phyloP scores from a whole-genome alignment of 2,113 vertebrate species.

The Solea solea region DNA sequence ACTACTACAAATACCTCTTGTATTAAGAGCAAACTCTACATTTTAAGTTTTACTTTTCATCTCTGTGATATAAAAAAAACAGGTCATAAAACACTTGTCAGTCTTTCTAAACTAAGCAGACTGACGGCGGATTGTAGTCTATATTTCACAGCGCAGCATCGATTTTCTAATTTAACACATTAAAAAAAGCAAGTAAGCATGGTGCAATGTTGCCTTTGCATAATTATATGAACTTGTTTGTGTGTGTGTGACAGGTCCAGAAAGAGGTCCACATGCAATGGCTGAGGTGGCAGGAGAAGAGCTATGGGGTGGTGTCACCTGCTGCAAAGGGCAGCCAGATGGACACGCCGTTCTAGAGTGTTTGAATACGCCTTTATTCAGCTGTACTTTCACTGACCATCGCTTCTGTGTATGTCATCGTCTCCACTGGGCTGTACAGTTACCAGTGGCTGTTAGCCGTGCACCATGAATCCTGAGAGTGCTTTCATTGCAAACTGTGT shows the following conservation, averaged over 20 bases:
- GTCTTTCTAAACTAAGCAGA: no score
- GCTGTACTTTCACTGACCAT: neutral
- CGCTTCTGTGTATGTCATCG: neutral
- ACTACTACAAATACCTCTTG: neutral
- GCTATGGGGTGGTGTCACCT: conserved; percentile 77
- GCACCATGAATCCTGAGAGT: neutral
- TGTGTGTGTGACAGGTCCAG: conserved; percentile 74
- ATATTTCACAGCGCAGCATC: no score
- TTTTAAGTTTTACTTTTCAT: no score
- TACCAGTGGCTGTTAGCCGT: no score
- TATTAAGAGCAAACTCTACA: neutral
- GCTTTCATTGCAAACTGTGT: conserved; percentile 14
- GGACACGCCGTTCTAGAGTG: conserved; percentile 81
- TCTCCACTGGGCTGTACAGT: conserved; percentile 10
- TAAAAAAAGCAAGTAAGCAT: no score
- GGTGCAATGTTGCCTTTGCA: neutral
- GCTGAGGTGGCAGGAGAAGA: conserved; percentile 78
- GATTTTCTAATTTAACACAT: no score
- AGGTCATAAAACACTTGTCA: no score
- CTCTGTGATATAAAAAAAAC: no score
- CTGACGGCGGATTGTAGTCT: no score
- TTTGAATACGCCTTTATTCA: neutral
- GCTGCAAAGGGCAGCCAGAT: conserved; percentile 83
- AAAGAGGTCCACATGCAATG: conserved; percentile 79
- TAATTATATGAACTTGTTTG: neutral